Evolutionary conservation across 1,140 invertebrate genomes (phyloP).

Genomic region (Drosophila takahashii): DNA sequence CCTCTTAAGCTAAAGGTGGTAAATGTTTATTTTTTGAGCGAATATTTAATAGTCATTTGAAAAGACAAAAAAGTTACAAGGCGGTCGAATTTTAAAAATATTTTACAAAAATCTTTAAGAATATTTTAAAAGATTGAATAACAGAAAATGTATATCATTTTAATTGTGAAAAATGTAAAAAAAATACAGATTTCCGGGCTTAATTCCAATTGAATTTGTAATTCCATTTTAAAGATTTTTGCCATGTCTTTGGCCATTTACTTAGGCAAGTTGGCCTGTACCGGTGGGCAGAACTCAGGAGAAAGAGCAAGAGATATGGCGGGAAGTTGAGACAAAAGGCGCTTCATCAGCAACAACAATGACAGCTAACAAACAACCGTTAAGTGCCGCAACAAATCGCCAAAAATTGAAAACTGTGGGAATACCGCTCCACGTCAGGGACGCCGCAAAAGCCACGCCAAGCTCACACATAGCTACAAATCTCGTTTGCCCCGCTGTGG

Average conservation of each 20-base stretch:
- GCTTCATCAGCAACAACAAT: constrained; percentile 80
- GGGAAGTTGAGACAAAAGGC: constrained; percentile 57
- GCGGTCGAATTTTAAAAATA: no score
- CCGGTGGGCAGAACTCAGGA: background rate
- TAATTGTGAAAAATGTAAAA: no score
- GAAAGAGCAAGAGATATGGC: background rate
- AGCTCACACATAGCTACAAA: constrained; percentile 49
- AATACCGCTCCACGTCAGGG: constrained; percentile 46
- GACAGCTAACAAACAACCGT: constrained; percentile 81
- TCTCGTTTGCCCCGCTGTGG: constrained; percentile 50
- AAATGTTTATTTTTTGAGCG: no score
- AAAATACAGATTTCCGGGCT: no score
- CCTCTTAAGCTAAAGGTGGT: background rate
- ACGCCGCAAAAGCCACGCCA: constrained; percentile 42
- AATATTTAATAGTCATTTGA: no score
- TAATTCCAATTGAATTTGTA: no score
- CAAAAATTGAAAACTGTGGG: constrained; percentile 83
- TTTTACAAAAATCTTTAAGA: no score
- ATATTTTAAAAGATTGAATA: no score
- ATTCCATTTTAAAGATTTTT: background rate
- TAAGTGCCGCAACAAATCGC: constrained; percentile 83
- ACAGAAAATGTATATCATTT: no score
- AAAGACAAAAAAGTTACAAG: no score
- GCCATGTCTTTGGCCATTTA: background rate
- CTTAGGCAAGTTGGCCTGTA: constrained; percentile 1